phyloP scores from a whole-genome alignment of 2,888 invertebrate genomes.

The Drosophila incognita region DNA sequence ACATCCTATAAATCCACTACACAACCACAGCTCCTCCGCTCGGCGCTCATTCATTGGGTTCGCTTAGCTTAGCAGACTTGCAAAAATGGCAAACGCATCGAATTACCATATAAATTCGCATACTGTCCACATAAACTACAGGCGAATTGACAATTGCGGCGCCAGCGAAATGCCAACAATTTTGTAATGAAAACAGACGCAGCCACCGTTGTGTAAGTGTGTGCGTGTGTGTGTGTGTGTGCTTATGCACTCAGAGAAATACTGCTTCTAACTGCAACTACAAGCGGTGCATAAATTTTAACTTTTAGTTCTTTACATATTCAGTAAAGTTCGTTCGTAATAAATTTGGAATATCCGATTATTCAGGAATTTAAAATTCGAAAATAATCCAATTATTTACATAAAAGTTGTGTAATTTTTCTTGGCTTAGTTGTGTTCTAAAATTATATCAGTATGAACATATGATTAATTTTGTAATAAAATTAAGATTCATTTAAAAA shows the following conservation, averaged over 20 bases:
- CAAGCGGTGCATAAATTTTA: neutral
- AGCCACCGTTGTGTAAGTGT: constrained; percentile 3
- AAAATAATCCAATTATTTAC: neutral
- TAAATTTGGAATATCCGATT: neutral
- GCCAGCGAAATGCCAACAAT: constrained; percentile 66
- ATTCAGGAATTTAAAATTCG: neutral
- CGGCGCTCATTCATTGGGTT: constrained; percentile 28
- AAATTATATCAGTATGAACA: too few species aligned
- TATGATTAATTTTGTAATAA: too few species aligned
- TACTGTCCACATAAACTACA: constrained; percentile 74
- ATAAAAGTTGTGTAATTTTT: neutral
- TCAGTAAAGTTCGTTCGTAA: neutral
- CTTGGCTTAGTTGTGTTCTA: too few species aligned
- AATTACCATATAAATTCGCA: constrained; percentile 76
- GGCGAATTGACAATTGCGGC: constrained; percentile 77
- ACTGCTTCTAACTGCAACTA: neutral
- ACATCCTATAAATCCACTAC: constrained; percentile 12
- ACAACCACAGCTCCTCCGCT: neutral
- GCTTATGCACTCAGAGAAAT: neutral
- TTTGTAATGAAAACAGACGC: constrained; percentile 74
- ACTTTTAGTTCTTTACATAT: neutral
- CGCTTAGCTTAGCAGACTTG: constrained; percentile 31
- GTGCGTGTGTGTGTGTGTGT: neutral
- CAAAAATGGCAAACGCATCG: constrained; percentile 55
- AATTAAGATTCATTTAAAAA: neutral